These are phyloP conservation scores for Machimus atricapillus DNA, from an alignment of 2,888 invertebrate genomes.

Conservation along the genomic window DNA sequence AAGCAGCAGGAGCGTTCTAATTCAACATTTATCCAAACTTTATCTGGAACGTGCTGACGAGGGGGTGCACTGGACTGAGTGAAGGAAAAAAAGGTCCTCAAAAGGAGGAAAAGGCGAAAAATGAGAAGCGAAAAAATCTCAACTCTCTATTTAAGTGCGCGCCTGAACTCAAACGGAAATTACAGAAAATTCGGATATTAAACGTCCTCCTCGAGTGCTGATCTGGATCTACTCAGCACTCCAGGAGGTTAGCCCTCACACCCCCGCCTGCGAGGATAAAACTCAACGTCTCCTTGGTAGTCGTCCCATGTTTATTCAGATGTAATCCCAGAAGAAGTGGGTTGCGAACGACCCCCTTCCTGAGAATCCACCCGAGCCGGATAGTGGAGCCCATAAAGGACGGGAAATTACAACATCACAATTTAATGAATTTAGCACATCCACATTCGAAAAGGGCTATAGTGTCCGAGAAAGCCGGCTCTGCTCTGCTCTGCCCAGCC, in stretches of 20 bases:
- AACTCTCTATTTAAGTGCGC: not conserved
- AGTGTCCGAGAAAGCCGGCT: not conserved
- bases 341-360: not conserved
- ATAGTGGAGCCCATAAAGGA: constrained; percentile 44
- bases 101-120: not conserved
- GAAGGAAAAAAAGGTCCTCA: not conserved
- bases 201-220: constrained; percentile 39
- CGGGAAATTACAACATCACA: constrained; percentile 46
- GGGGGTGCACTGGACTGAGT: not conserved
- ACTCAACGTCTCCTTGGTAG: not conserved
- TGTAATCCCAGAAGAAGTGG: constrained; percentile 15
- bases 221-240: constrained; percentile 9
- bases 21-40: not conserved
- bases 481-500: not conserved
- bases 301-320: constrained; percentile 10
- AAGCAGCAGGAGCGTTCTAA: not conserved
- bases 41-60: not conserved
- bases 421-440: constrained; percentile 44
- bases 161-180: constrained; percentile 40
- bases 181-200: constrained; percentile 46
- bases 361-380: constrained; percentile 27
- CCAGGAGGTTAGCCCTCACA: not conserved
- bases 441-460: not conserved
- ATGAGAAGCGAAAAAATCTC: not conserved
- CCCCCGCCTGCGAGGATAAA: not conserved